These are phyloP conservation scores for Chloropsis cyanopogon DNA, from an alignment of 2,113 vertebrate species.

Conservation along the genomic window DNA sequence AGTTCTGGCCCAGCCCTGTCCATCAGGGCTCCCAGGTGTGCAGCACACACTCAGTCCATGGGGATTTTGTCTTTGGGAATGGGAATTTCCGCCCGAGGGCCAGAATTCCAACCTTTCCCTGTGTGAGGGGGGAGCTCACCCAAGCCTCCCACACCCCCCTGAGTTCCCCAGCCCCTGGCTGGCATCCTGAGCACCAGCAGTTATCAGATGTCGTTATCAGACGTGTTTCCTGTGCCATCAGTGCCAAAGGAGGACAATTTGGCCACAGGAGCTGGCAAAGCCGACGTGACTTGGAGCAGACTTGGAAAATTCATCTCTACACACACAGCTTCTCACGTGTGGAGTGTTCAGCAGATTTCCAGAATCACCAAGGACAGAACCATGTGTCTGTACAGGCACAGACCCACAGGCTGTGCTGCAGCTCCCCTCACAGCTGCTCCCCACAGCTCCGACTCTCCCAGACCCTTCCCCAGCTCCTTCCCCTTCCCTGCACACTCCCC, in stretches of 20 bases:
- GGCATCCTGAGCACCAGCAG: too few species aligned
- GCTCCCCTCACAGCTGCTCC: too few species aligned
- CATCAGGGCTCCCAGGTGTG: accelerated
- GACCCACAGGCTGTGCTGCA: too few species aligned
- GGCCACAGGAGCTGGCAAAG: too few species aligned
- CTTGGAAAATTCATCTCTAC: too few species aligned
- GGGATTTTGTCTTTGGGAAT: not conserved
- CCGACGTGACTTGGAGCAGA: too few species aligned
- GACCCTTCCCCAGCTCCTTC: not conserved
- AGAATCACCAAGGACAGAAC: not conserved
- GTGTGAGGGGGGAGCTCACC: not conserved
- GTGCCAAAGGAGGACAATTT: too few species aligned
- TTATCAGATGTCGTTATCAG: too few species aligned
- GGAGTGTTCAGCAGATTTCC: not conserved
- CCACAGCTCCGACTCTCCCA: not conserved
- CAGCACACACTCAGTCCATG: accelerated
- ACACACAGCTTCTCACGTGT: not conserved
- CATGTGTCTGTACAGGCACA: too few species aligned
- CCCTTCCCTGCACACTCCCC: not conserved
- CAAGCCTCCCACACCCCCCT: not conserved
- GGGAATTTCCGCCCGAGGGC: not conserved
- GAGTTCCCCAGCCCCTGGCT: not conserved
- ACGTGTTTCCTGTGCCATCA: too few species aligned
- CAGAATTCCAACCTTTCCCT: not conserved
- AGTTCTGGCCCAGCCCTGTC: accelerated